These are phyloP conservation scores for Cercocebus atys DNA, from an alignment of 2,113 vertebrate genomes.

Conservation along the genomic window DNA sequence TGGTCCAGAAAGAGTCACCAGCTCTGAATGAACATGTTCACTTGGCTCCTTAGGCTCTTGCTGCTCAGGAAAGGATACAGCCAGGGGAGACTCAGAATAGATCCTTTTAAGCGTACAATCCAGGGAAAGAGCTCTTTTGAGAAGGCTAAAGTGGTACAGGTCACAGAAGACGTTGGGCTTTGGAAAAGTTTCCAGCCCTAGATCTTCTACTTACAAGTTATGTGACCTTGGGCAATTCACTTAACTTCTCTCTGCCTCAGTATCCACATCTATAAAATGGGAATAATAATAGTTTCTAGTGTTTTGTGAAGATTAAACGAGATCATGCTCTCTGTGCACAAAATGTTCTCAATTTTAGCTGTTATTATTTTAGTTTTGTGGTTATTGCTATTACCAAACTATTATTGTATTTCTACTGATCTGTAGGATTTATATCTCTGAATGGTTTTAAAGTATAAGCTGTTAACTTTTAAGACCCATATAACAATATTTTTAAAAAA, in stretches of 20 bases:
- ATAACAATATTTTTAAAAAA: not conserved
- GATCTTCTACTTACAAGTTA: not conserved
- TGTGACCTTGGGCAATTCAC: not conserved
- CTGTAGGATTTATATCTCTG: not conserved
- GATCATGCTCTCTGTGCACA: not conserved
- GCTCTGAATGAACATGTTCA: not conserved
- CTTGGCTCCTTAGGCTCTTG: not conserved
- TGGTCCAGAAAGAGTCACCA: not conserved
- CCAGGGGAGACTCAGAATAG: not conserved
- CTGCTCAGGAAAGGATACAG: not conserved
- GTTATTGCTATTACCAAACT: not conserved
- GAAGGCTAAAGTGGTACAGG: not conserved
- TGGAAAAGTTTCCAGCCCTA: not conserved
- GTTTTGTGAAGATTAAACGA: not conserved
- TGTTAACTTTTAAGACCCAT: conserved; percentile 30
- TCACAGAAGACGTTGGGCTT: not conserved
- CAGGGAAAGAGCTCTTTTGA: too few relatives aligned
- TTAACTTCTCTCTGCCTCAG: not conserved
- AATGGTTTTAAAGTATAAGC: not conserved
- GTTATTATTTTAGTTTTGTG: not conserved
- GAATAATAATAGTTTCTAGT: not conserved
- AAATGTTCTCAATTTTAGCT: not conserved
- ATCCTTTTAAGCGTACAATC: not conserved
- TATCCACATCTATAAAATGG: not conserved
- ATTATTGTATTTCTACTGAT: not conserved